Conservation (phyloP, 2,888 invertebrate species). For the Encarsia formosa region DNA sequence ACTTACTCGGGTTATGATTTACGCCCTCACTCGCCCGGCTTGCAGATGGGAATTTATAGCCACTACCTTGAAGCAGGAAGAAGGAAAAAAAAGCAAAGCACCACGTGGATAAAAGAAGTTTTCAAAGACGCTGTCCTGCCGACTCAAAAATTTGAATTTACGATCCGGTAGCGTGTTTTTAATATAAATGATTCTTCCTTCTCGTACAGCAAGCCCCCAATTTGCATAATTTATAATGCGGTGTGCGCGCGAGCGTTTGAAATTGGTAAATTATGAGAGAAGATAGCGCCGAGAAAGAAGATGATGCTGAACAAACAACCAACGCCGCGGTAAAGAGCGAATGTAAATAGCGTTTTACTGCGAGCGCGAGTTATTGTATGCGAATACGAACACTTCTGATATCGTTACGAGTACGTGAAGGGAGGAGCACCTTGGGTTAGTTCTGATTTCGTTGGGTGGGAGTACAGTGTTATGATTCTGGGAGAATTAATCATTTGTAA, state of each 20-base stretch:
- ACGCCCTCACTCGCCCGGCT: constrained; percentile 34
- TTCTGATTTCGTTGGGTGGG: not conserved
- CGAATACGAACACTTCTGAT: not conserved
- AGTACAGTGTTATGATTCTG: not conserved
- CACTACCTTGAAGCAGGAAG: not conserved
- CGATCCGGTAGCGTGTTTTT: constrained; percentile 14
- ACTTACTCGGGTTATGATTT: constrained; percentile 45
- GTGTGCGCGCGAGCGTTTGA: not conserved
- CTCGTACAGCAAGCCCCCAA: not conserved
- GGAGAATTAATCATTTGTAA: not conserved
- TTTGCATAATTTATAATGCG: constrained; percentile 27
- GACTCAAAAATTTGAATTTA: constrained; percentile 28
- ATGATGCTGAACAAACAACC: constrained; percentile 17
- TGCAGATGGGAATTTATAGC: constrained; percentile 48
- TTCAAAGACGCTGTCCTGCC: not conserved
- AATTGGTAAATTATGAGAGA: constrained; percentile 28
- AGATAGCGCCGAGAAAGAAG: constrained; percentile 23
- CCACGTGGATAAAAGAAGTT: constrained; percentile 1
- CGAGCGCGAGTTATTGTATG: not conserved
- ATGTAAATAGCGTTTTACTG: constrained; percentile 26
- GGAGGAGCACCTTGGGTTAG: not conserved
- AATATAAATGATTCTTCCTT: constrained; percentile 22
- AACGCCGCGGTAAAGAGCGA: constrained; percentile 20
- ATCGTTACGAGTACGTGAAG: not conserved
- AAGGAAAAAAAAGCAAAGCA: constrained; percentile 6